Conservation (phyloP, 37 sponge, comb jelly and placozoan species). For the Spongilla lacustris region DNA sequence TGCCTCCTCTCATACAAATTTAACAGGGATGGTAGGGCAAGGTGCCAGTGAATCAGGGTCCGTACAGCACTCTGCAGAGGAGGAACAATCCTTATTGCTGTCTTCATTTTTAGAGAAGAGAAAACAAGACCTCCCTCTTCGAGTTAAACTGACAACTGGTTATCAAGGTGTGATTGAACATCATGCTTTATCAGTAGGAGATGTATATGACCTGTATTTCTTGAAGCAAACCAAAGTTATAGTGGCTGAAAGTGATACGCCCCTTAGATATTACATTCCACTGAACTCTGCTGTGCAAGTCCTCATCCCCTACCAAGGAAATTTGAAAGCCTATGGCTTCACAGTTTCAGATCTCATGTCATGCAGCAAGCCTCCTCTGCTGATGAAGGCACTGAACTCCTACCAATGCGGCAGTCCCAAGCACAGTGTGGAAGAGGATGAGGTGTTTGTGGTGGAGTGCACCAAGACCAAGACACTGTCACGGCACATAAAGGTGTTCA, state of each 20-base stretch:
- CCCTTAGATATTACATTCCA: not conserved
- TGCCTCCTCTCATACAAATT: no score
- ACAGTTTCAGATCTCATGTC: slow-evolving; percentile 16
- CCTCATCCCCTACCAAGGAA: not conserved
- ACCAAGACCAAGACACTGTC: not conserved
- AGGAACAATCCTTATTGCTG: not conserved
- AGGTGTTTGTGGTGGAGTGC: slow-evolving; percentile 14
- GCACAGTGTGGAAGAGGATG: slow-evolving; percentile 8
- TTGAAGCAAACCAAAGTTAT: not conserved
- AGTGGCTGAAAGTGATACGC: not conserved
- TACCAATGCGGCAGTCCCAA: not conserved
- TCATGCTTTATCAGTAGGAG: not conserved
- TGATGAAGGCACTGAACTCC: slow-evolving; percentile 25
- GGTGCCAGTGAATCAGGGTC: no score
- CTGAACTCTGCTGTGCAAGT: not conserved
- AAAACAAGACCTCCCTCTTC: not conserved
- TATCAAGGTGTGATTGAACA: not conserved
- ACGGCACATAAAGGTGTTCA: not conserved
- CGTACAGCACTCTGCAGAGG: no score
- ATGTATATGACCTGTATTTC: not conserved
- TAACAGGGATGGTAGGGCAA: no score
- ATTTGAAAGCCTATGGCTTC: not conserved
- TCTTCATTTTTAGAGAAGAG: not conserved
- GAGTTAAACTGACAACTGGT: not conserved
- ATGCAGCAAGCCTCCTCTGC: slow-evolving; percentile 12